A percentile compares a stretch with the other conserved stretches of the same genome.
Evolutionary conservation across 2,113 vertebrate genomes (phyloP).

Genomic region (Glaucomys volans): DNA sequence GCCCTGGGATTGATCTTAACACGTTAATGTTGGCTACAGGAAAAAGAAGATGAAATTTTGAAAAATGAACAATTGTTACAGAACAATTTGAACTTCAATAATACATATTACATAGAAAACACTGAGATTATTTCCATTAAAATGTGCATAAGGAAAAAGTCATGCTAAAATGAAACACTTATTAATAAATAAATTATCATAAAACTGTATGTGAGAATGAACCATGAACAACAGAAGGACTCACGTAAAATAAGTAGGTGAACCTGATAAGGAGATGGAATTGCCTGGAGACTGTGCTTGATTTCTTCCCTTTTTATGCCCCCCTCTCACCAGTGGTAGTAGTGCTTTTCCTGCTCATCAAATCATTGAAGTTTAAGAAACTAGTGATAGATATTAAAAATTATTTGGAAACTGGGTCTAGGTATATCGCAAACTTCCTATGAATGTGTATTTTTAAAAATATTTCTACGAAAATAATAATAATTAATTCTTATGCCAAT

Average conservation of each 20-base stretch:
- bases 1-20: not conserved
- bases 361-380: not conserved
- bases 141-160: not conserved
- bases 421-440: not conserved
- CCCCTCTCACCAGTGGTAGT: not conserved
- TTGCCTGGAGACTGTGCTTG: not conserved
- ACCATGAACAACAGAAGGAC: not conserved
- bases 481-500: not conserved
- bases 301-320: too few species aligned
- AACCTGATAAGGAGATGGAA: not conserved
- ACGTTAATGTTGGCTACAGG: not conserved
- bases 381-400: not conserved
- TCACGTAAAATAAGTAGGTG: not conserved
- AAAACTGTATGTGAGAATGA: not conserved
- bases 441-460: not conserved
- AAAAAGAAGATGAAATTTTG: constrained; percentile 33
- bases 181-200: not conserved
- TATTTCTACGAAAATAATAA: constrained; percentile 33
- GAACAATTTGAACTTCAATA: constrained; percentile 32
- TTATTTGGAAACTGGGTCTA: not conserved
- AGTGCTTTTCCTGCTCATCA: not conserved
- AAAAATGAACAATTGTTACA: not conserved
- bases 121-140: not conserved
- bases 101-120: not conserved
- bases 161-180: not conserved